phyloP scores from a whole-genome alignment of 2,888 invertebrate genomes.

The Tupiocoris notatus region DNA sequence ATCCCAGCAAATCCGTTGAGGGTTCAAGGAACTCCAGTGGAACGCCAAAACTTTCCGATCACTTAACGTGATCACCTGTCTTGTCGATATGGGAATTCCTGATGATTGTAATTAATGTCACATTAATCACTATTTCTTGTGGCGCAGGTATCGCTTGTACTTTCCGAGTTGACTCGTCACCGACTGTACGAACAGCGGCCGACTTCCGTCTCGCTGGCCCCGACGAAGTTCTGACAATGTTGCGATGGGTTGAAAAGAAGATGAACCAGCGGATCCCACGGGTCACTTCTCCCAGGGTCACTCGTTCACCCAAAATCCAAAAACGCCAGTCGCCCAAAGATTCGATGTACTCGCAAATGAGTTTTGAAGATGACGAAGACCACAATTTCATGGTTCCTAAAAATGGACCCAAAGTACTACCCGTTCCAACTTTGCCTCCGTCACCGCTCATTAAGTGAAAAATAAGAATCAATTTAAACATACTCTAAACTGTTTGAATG shows the following conservation, averaged over 20 bases:
- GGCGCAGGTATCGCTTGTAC: conserved; percentile 55
- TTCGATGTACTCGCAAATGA: conserved; percentile 52
- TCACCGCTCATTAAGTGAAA: conserved; percentile 21
- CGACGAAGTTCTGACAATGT: conserved; percentile 54
- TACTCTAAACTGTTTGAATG: too few relatives aligned
- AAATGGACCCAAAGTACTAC: conserved; percentile 40
- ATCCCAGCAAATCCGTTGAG: too few relatives aligned
- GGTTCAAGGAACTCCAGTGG: too few relatives aligned
- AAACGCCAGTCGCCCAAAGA: conserved; percentile 47
- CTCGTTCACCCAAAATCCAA: conserved; percentile 49
- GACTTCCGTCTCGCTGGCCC: conserved; percentile 54
- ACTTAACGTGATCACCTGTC: too few relatives aligned
- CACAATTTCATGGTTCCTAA: conserved; percentile 23
- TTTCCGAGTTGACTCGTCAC: conserved; percentile 54
- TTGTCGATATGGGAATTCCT: too few relatives aligned
- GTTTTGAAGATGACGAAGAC: conserved; percentile 51
- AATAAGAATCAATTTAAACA: too few relatives aligned
- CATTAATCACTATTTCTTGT: too few relatives aligned
- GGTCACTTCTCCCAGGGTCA: conserved; percentile 48
- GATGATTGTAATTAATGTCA: too few relatives aligned
- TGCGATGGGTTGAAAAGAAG: conserved; percentile 54
- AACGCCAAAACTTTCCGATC: too few relatives aligned
- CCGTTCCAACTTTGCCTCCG: conserved; percentile 24
- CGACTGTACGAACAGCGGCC: conserved; percentile 54
- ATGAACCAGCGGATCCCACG: conserved; percentile 52